Evolutionary conservation across 2,797 vertebrate species (phyloP), one percentile per base, ranked within the genome.

Genomic region (Muscicapa striata): DNA sequence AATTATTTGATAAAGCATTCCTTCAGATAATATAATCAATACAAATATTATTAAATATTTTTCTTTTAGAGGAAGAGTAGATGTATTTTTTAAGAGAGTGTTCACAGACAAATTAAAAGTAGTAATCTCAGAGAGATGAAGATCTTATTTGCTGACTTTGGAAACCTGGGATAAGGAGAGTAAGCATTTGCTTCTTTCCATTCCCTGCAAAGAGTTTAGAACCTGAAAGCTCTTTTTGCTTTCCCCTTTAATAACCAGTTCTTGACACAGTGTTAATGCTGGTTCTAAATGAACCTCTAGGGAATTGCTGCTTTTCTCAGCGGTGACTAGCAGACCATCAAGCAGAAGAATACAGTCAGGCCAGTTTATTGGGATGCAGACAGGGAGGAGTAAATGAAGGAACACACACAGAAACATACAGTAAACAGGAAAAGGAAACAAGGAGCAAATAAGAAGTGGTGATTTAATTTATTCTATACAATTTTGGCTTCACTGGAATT

Each of bases 261-360:
- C 36, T 90, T 70, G 27, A 54, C 38, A 75, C 30, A 57, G 23
- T 6, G 1, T 57, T 94, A 78, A 46, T 49, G n/a, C 46, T 88
- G 45, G 20, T 57, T 90, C 74, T 94, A 84, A 93, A 93, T 38
- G 51, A 94, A 94, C 48, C 34, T 67, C 11, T 67, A 16, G 73
- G n/a, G 90, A 95, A 87, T 86, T 84, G 30, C 57, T 90, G 34
- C 46, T 59, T 86, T 78, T 87, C 41, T 45, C 34, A 62, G 38
- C 52, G 93, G 69, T 85, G 70, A 75, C 57, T 90, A 76, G 77
- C 32, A 93, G 86, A 75, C 51, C 66, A 87, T 69, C 54, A 36
- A 89, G 84, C 43, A 85, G 66, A 83, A 84, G 66, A 95, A 81
- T 67, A 73, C 48, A 84, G 77, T 94, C 89, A 82, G 30, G 40